These are phyloP conservation scores for Trematocara marginatum DNA, from an alignment of 2,113 vertebrate species.

Conservation along the genomic window DNA sequence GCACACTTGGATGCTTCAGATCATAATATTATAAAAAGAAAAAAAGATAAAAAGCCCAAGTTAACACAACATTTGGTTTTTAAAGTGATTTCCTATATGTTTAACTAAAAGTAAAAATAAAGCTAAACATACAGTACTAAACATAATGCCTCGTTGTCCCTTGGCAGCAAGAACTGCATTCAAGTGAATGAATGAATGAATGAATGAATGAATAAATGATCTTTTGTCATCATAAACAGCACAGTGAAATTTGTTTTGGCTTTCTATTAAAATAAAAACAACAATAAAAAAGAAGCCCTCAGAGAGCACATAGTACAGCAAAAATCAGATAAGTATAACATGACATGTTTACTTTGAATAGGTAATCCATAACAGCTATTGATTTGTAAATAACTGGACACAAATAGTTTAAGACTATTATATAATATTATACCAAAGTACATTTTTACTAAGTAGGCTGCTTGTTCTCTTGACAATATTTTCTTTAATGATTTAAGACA, in stretches of 20 bases:
- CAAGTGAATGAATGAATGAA: neutral
- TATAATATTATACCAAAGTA: neutral
- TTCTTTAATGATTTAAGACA: neutral
- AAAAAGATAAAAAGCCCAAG: neutral
- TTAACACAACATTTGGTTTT: neutral
- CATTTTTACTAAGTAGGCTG: neutral
- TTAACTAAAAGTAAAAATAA: neutral
- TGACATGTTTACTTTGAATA: neutral
- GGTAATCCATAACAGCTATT: neutral
- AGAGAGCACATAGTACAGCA: neutral
- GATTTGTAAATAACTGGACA: neutral
- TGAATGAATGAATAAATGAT: neutral
- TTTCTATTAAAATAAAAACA: neutral
- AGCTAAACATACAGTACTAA: neutral
- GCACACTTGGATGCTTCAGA: neutral
- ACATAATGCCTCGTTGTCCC: neutral
- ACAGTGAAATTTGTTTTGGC: neutral
- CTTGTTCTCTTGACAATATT: neutral
- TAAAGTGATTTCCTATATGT: neutral
- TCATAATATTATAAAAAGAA: neutral
- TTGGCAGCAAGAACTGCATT: neutral
- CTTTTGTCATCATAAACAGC: neutral
- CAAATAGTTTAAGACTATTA: neutral
- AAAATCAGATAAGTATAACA: neutral
- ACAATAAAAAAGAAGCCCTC: neutral